These are phyloP conservation scores for Metallyticus violacea DNA, from an alignment of 2,888 invertebrate genomes.

Conservation along the genomic window DNA sequence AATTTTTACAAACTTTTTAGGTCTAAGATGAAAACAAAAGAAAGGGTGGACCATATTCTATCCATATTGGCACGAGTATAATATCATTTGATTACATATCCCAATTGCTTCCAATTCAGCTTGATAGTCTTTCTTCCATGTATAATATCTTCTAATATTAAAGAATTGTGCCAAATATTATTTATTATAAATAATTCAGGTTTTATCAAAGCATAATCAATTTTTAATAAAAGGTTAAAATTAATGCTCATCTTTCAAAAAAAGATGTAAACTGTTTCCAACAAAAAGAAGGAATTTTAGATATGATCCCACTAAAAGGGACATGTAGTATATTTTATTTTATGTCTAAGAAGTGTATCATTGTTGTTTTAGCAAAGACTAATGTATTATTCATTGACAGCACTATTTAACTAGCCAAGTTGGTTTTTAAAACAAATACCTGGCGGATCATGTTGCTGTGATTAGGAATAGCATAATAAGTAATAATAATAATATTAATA, in stretches of 20 bases:
- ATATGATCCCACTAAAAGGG: not conserved
- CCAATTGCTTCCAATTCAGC: conserved; percentile 23
- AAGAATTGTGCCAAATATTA: conserved; percentile 32
- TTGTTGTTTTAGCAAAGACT: conserved; percentile 32
- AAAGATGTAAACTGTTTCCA: conserved; percentile 8
- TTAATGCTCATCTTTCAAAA: conserved; percentile 29
- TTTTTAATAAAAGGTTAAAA: conserved; percentile 23
- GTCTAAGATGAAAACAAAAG: not conserved
- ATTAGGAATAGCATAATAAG: conserved; percentile 30
- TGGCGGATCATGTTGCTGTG: conserved; percentile 33
- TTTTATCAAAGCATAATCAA: not conserved
- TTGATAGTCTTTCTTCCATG: conserved; percentile 5
- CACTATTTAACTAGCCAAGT: conserved; percentile 26
- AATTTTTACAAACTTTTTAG: no score
- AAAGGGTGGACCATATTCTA: no score
- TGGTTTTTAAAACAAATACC: not conserved
- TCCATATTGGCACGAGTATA: not conserved
- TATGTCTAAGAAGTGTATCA: conserved; percentile 30
- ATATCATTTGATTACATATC: conserved; percentile 19
- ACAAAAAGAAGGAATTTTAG: conserved; percentile 3
- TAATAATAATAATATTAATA: conserved; percentile 18
- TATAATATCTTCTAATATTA: conserved; percentile 5
- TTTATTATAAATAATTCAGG: not conserved
- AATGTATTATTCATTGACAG: conserved; percentile 23
- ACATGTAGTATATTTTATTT: conserved; percentile 23